These are phyloP conservation scores for Poeciliopsis gracilis DNA, from an alignment of 2,797 vertebrate genomes.

Conservation along the genomic window DNA sequence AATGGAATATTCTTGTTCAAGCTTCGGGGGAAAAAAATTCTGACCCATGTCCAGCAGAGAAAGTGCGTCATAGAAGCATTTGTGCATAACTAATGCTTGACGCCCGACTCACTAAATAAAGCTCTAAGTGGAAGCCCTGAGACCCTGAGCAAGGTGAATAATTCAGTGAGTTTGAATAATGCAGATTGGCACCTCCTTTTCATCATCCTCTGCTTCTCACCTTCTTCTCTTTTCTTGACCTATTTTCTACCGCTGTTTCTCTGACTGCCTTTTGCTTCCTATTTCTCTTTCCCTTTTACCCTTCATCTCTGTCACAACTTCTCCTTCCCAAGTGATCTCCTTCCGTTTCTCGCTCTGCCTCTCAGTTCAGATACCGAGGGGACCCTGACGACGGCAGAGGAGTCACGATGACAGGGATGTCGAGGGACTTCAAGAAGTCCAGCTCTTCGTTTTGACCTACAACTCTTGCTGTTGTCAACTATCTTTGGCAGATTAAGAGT, in stretches of 20 bases:
- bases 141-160: slow-evolving; percentile 76
- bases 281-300: slow-evolving; percentile 34
- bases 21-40: slow-evolving; percentile 18
- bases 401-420: slow-evolving; percentile 30
- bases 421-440: slow-evolving; percentile 47
- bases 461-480: slow-evolving; percentile 16
- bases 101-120: slow-evolving; percentile 77
- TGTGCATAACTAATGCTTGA: slow-evolving; percentile 72
- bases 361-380: slow-evolving; percentile 12
- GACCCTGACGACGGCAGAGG: slow-evolving; percentile 27
- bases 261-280: slow-evolving; percentile 27
- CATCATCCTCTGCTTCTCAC: slow-evolving; percentile 39
- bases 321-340: slow-evolving; percentile 15
- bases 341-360: slow-evolving; percentile 9
- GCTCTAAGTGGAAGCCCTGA: slow-evolving; percentile 70
- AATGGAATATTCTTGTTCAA: slow-evolving; percentile 57
- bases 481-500: neutral
- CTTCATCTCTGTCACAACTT: slow-evolving; percentile 37
- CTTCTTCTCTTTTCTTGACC: slow-evolving; percentile 17
- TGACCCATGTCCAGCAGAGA: slow-evolving; percentile 24
- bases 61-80: slow-evolving; percentile 71
- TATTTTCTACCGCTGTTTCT: slow-evolving; percentile 40
- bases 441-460: slow-evolving; percentile 20
- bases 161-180: slow-evolving; percentile 83
- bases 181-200: slow-evolving; percentile 74